Conservation (phyloP, 2,113 vertebrate genomes). For the Anhinga anhinga region DNA sequence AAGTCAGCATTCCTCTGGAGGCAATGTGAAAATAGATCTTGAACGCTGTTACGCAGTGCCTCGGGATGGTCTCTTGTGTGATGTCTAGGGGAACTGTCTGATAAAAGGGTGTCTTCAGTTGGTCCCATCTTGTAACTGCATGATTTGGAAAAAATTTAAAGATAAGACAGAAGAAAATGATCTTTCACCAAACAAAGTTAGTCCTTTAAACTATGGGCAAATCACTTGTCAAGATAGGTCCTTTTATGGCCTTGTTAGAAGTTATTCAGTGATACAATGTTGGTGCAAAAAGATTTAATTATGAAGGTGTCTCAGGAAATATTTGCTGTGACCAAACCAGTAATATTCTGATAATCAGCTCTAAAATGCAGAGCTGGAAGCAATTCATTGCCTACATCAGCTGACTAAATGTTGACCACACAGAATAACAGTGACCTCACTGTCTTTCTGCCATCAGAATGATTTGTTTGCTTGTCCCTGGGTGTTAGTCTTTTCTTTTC, state of each 20-base stretch:
- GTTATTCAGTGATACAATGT: accelerated
- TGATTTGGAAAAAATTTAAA: not conserved
- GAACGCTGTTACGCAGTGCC: accelerated
- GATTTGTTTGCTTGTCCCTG: not conserved
- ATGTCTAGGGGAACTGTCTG: not conserved
- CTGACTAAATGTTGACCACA: not conserved
- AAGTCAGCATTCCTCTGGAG: not conserved
- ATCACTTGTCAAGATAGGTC: not conserved
- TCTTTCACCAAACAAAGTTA: not conserved
- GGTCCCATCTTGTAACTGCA: not conserved
- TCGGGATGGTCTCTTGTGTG: not conserved
- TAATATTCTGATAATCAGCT: not conserved
- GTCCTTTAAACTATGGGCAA: not conserved
- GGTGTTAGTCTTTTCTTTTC: not conserved
- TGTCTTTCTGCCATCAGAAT: not conserved
- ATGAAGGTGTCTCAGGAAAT: not conserved
- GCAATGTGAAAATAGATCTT: not conserved
- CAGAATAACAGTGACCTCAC: not conserved
- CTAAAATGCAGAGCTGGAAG: not conserved
- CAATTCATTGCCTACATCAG: not conserved
- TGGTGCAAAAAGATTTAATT: not conserved
- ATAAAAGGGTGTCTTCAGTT: not conserved
- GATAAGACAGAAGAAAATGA: accelerated
- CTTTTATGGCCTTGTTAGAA: not conserved
- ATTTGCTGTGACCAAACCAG: not conserved